These are phyloP conservation scores for Neoniphon sammara DNA, from an alignment of 2,797 vertebrate species.

Conservation along the genomic window DNA sequence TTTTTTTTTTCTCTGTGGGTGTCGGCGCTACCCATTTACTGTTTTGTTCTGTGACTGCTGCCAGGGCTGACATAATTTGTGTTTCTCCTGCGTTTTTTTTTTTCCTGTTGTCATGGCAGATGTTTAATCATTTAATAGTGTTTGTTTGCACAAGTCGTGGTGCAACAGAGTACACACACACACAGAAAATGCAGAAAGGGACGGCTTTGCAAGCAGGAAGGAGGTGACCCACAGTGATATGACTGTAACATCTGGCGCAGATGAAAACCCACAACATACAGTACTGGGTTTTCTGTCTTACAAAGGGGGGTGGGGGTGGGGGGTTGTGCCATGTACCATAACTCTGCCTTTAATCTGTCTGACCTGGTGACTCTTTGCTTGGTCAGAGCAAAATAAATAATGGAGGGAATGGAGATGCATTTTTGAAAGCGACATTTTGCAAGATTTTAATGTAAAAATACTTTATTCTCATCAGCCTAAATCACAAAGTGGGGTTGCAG, in stretches of 20 bases:
- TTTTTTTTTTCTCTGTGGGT: conserved; percentile 16
- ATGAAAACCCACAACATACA: conserved; percentile 58
- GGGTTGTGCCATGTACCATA: conserved; percentile 29
- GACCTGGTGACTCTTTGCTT: conserved; percentile 51
- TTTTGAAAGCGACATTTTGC: conserved; percentile 3
- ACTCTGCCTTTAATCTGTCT: conserved; percentile 56
- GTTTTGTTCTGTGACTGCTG: too few relatives aligned
- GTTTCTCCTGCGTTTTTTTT: conserved; percentile 1
- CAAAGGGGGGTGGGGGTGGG: conserved; percentile 1
- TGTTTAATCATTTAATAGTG: conserved; percentile 55
- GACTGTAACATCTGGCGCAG: conserved; percentile 77
- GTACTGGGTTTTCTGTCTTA: conserved; percentile 40
- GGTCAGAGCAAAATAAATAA: conserved; percentile 25
- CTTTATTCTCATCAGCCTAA: background rate
- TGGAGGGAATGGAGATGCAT: conserved; percentile 5
- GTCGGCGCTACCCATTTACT: too few relatives aligned
- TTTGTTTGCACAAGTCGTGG: conserved; percentile 41
- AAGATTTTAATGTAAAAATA: too few relatives aligned
- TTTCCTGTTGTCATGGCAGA: conserved; percentile 34
- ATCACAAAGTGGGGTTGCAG: too few relatives aligned
- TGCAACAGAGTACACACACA: conserved; percentile 38
- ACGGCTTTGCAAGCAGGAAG: conserved; percentile 52
- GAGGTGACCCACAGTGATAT: conserved; percentile 68
- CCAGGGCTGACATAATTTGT: background rate
- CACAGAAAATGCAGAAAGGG: conserved; percentile 1